phyloP scores from a whole-genome alignment of 2,888 invertebrate species.

The Xiphydria camelus region DNA sequence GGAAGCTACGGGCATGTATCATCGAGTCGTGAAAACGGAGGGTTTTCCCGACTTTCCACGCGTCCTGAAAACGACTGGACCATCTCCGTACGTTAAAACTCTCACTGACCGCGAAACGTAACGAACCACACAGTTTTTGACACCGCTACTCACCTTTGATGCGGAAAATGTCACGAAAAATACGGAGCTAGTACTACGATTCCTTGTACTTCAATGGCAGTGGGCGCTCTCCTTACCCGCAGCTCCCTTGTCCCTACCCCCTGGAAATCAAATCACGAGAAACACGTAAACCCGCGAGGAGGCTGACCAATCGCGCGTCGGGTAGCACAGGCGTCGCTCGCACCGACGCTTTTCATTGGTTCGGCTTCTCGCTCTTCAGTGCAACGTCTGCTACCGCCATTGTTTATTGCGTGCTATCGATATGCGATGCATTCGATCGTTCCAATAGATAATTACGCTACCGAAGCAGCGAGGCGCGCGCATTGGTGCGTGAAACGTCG shows the following conservation, averaged over 20 bases:
- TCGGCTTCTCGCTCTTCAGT: neutral
- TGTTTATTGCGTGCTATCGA: neutral
- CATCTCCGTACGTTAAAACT: too few species aligned
- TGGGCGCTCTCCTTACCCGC: slow-evolving; percentile 43
- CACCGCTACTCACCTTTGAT: slow-evolving; percentile 3
- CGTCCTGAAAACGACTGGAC: neutral
- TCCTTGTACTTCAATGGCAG: slow-evolving; percentile 39
- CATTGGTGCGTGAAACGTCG: too few species aligned
- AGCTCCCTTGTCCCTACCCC: slow-evolving; percentile 21
- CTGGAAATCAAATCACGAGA: slow-evolving; percentile 27
- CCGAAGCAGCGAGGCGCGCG: too few species aligned
- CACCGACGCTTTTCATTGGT: neutral
- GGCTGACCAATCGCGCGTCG: slow-evolving; percentile 33
- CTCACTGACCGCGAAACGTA: too few species aligned
- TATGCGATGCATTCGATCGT: neutral
- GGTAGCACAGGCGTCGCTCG: neutral
- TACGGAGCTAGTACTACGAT: slow-evolving; percentile 12
- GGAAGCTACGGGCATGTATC: slow-evolving; percentile 32
- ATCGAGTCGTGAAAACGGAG: slow-evolving; percentile 22
- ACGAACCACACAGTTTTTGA: too few species aligned
- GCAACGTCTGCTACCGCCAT: neutral
- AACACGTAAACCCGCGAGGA: slow-evolving; percentile 39
- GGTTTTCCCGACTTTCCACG: slow-evolving; percentile 26
- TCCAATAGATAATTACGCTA: too few species aligned
- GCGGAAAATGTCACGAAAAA: slow-evolving; percentile 15